Base-by-base conservation (phyloP, 2,888 invertebrate species). In the Agrochola litura region DNA sequence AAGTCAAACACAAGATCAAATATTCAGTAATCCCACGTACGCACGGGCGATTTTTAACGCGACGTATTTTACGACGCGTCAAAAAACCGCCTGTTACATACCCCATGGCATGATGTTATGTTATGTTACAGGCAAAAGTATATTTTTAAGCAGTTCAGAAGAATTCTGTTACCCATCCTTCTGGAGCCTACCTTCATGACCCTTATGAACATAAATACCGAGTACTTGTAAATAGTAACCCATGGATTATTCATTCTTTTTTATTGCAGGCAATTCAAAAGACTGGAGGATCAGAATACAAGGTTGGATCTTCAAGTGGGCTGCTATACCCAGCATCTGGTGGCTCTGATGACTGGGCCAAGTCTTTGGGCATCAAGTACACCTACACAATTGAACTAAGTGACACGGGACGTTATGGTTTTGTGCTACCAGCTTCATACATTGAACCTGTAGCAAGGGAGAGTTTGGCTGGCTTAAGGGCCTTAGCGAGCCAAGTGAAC, bases 311-410 rank as follows among this genome's bases (percentile, higher is more conserved):
- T 69, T 98, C 98, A 37, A 98, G 98, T 66, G 97, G 97, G n/a
- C 97, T 98, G 0, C 95, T 98, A 2, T 98, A 98, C 92, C 98
- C 98, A 1, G 98, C 98, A 4, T 95, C 98, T 52, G 98, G 98
- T 2, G 98, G 98, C 22, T 98, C 98, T 0, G 98, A 98, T 89
- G 99, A 99, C 93, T 99, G 99, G 98, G 99, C 99, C 12, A 99
- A 99, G 94, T 98, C 98, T 1, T 96, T 97, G 61, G 97, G 98
- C 14, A 98, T 99, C 83, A 99, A 99, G 92, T 99, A 99, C 92
- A 95, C 99, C 2, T 99, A 98, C 95, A 99, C 99, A 0, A 97
- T 99, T 76, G 99, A 99, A 96, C 97, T 99, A 73, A 97, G 98
- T 73, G 99, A 99, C 93, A 98, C 97, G 1, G 99, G 99, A 0